Base-by-base conservation (phyloP, 2,888 invertebrate species). In the Eudemis profundana region DNA sequence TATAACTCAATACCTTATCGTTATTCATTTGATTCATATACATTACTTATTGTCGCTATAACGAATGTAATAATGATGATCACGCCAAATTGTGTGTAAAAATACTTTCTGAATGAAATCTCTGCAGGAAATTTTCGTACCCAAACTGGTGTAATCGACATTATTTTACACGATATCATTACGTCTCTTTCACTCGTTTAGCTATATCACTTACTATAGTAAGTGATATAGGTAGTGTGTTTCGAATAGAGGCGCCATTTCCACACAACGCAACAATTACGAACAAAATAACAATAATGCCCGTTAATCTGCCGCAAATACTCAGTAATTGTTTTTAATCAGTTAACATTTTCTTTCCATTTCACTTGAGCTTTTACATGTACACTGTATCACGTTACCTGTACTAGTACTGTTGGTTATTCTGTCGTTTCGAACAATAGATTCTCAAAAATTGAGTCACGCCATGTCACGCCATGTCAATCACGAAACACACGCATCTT, bases 231-330 rank as follows among this genome's bases (percentile, higher is more conserved):
- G n/a, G n/a, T n/a, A n/a, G n/a, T n/a, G n/a, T n/a, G n/a, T n/a
- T n/a, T n/a, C n/a, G n/a, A n/a, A n/a, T n/a, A n/a, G n/a, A n/a
- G n/a, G n/a, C n/a, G 23, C 23, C 23, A 33, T 14, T n/a, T n/a
- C 40, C 27, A 54, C 54, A 40, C 15, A 40, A 54, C 23, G 12
- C 33, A 10, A 27, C 15, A 23, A 40, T 54, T 54, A 54, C 27
- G 15, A 40, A 23, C 23, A 40, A 40, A 40, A 44, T 19, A 40
- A 53, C 15, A 10, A 17, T 50, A 29, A 40, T 10, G 23, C 40
- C 8, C 23, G 14, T 23, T 7, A 14, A 21, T 8, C 3, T n/a
- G 3, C n/a, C 4, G 36, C 12, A 5, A 44, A 19, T 38, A 38
- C n/a, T 4, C 19, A 3, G 12, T 21, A 44, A 44, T 44, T 12